A percentile compares a stretch with the other conserved stretches of the same genome.
Conservation (phyloP, 92 coral and sea anemone species). For the Parazoanthus atlanticus region DNA sequence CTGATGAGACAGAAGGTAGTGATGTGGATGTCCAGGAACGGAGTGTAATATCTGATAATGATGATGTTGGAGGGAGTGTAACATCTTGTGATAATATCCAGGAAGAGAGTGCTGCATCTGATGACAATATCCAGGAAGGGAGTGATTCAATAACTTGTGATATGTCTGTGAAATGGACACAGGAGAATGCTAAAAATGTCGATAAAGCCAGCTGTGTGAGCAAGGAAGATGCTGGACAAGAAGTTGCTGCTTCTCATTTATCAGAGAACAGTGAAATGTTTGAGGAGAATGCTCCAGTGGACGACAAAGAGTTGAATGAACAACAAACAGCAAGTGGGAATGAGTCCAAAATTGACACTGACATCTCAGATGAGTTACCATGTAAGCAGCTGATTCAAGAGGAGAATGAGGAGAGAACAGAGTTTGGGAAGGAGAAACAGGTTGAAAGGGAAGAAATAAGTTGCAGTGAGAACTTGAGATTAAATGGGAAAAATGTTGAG, state of each 20-base stretch:
- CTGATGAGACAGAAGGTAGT: background rate
- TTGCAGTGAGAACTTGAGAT: background rate
- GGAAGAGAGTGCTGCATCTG: background rate
- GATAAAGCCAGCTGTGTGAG: background rate
- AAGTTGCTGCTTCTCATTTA: background rate
- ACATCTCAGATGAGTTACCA: constrained; percentile 2
- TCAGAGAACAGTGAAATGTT: background rate
- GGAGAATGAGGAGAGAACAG: background rate
- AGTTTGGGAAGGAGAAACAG: background rate
- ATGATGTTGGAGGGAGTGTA: background rate
- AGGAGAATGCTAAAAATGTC: background rate
- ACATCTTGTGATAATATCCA: background rate
- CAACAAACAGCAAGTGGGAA: background rate
- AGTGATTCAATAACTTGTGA: background rate
- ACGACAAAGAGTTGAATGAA: background rate
- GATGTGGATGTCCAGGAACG: background rate
- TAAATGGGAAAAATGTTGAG: constrained; percentile 13
- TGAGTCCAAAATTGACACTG: background rate
- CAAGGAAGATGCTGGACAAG: background rate
- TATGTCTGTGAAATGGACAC: background rate
- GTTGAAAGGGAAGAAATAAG: background rate
- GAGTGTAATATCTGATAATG: background rate
- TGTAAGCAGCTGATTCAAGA: background rate
- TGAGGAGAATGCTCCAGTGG: background rate
- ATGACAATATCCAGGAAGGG: background rate